Evolutionary conservation across 1,140 invertebrate genomes (phyloP), one percentile per base, ranked within the genome.

Genomic region (Heliconius hewitsoni): DNA sequence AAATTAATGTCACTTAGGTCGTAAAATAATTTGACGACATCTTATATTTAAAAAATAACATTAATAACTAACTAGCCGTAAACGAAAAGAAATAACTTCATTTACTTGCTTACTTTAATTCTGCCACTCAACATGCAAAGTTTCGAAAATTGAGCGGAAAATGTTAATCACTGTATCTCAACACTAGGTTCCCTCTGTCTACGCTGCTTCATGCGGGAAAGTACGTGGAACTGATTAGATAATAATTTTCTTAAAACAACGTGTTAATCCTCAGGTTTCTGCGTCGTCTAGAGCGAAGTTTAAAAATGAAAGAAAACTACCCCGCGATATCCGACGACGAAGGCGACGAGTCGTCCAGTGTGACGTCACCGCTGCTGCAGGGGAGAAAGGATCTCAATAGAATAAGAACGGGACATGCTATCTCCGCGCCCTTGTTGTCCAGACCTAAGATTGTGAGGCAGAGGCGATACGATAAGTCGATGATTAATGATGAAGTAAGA

Each of bases 251-350:
- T 19, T 19, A 19, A 8, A 52, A 52, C 5, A 52, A 52, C 5
- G 50, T 46, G 73, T 73, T 60, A 57, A 46, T 81, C 86, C 82
- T n/a, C 81, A 94, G 91, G 83, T 93, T 93, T 81, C 88, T 95
- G 50, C 89, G 95, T 82, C 93, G 96, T 52, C 88, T 96, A 81
- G 96, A 96, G 86, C 92, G 95, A 80, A 96, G 96, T 86, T 86
- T 96, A 73, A 96, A 96, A 89, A 94, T 95, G 86, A 95, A 95
- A 78, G 95, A 96, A 84, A 94, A 91, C 77, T 95, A 94, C 77
- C 90, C 95, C 18, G 94, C 94, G 81, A 93, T 96, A 74, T 96
- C 95, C 42, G 96, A 96, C 78, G 95, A 96, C 78, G 95, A 95
- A 85, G 95, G 93, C 8, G 94, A 95, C 85, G 94, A 95, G 76